These are phyloP conservation scores for Phallusia fumigata DNA, from an alignment of 23 tunicate species.

Conservation along the genomic window DNA sequence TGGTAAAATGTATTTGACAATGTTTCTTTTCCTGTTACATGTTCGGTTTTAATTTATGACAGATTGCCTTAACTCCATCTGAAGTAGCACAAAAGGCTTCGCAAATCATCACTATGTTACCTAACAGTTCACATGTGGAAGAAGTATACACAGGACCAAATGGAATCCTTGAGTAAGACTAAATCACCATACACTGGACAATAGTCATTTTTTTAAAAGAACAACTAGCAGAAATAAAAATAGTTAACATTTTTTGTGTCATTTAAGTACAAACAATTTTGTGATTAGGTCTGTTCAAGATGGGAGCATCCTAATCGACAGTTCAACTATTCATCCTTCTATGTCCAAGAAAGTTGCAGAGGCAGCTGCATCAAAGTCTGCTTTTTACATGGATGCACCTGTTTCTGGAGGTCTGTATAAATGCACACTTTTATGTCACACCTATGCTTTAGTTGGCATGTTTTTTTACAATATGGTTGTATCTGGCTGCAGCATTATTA, in stretches of 20 bases:
- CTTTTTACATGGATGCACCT: slow-evolving; percentile 89
- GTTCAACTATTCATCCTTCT: slow-evolving; percentile 98
- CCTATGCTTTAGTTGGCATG: too few relatives aligned
- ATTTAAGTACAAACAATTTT: not conserved
- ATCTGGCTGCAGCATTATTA: too few relatives aligned
- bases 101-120: slow-evolving; percentile 89
- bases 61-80: slow-evolving; percentile 78
- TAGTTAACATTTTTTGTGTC: too few relatives aligned
- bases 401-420: slow-evolving; percentile 65
- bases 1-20: not conserved
- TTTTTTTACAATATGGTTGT: too few relatives aligned
- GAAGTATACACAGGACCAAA: slow-evolving; percentile 71
- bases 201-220: too few relatives aligned
- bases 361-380: slow-evolving; percentile 47
- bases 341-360: slow-evolving; percentile 70
- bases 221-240: too few relatives aligned
- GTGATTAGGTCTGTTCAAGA: slow-evolving; percentile 31
- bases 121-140: slow-evolving; percentile 86
- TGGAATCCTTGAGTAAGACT: slow-evolving; percentile 61
- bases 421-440: too few relatives aligned
- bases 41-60: not conserved
- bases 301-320: slow-evolving; percentile 68
- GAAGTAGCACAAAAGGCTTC: slow-evolving; percentile 68
- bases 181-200: too few relatives aligned
- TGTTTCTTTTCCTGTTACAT: not conserved